A percentile compares a stretch with the other conserved stretches of the same genome.
Conservation (phyloP, 2,888 invertebrate genomes). For the Hyposoter dolosus region DNA sequence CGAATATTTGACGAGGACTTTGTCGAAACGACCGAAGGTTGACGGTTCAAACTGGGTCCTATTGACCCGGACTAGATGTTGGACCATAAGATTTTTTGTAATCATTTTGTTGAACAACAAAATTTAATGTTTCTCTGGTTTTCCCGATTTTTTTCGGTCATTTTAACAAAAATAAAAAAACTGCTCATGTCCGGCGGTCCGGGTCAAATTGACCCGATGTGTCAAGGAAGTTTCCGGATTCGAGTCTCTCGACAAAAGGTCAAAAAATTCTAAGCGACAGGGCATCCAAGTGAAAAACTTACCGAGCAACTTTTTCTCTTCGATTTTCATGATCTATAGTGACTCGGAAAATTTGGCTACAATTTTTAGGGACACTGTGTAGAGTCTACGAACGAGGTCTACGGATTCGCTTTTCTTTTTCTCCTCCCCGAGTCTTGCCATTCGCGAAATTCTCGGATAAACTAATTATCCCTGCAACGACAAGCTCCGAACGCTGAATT, state of each 20-base stretch:
- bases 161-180: too few relatives aligned
- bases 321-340: neutral
- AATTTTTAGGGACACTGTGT: neutral
- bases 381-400: neutral
- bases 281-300: neutral
- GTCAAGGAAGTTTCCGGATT: neutral
- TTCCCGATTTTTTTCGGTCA: too few relatives aligned
- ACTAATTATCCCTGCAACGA: conserved; percentile 71
- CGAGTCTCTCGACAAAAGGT: too few relatives aligned
- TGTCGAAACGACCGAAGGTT: neutral
- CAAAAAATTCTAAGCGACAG: too few relatives aligned
- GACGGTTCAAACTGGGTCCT: too few relatives aligned
- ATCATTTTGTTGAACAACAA: too few relatives aligned
- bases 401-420: conserved; percentile 29
- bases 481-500: conserved; percentile 72
- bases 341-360: neutral
- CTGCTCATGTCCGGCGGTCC: neutral
- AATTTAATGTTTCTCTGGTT: too few relatives aligned
- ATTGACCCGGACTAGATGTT: too few relatives aligned
- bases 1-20: neutral
- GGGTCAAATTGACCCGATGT: neutral
- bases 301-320: neutral
- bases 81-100: too few relatives aligned
- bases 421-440: conserved; percentile 63
- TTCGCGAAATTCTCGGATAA: conserved; percentile 75